phyloP scores from a whole-genome alignment of 2,797 vertebrate species.

The Helicolenus hilgendorfi region DNA sequence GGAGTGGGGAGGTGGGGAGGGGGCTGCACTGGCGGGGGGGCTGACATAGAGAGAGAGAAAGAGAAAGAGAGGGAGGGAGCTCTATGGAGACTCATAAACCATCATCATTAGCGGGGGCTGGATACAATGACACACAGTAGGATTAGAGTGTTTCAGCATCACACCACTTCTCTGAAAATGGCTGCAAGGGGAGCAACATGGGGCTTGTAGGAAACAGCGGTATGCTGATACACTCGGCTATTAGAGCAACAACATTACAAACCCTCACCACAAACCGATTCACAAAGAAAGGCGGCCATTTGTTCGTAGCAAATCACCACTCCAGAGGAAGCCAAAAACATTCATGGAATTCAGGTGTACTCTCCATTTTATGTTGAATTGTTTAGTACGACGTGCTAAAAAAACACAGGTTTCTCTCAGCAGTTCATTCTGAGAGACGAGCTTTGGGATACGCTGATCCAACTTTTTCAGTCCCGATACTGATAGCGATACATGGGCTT shows the following conservation, averaged over 20 bases:
- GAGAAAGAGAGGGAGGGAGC: conserved; percentile 30
- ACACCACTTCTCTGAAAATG: conserved; percentile 79
- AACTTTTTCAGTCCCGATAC: neutral
- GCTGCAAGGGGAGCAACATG: conserved; percentile 70
- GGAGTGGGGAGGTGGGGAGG: conserved; percentile 50
- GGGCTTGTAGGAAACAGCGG: conserved; percentile 63
- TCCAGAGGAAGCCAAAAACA: conserved; percentile 52
- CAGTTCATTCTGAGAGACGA: neutral
- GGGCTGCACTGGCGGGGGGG: conserved; percentile 1
- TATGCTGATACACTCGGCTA: conserved; percentile 64
- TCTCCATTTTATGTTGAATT: neutral
- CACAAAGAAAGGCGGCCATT: conserved; percentile 53
- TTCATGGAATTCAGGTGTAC: conserved; percentile 40
- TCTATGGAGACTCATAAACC: conserved; percentile 85
- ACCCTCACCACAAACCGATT: conserved; percentile 40
- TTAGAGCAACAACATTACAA: conserved; percentile 61
- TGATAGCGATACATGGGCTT: no score
- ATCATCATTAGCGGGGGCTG: conserved; percentile 84
- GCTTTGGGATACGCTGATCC: neutral
- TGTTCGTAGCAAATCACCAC: conserved; percentile 46
- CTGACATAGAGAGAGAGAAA: neutral
- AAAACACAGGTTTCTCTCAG: conserved; percentile 20
- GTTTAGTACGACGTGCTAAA: neutral
- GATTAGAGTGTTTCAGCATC: conserved; percentile 79
- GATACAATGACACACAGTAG: conserved; percentile 82